Conservation (phyloP, 2,888 invertebrate genomes). For the Keiferia lycopersicella region DNA sequence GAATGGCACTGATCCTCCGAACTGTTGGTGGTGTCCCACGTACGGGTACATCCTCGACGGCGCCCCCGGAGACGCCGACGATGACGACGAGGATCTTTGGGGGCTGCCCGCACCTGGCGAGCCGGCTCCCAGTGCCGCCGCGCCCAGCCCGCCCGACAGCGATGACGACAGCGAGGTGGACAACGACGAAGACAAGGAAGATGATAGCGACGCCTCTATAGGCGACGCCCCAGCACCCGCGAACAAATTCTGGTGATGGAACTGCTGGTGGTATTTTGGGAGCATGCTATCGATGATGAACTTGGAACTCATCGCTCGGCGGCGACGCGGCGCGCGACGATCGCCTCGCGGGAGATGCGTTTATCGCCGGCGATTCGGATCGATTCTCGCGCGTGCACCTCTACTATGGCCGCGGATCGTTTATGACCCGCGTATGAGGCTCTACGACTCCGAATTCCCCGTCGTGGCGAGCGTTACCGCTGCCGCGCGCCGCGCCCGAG, state of each 20-base stretch:
- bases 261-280: constrained; percentile 93
- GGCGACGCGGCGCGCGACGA: constrained; percentile 80
- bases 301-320: constrained; percentile 96
- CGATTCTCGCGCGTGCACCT: constrained; percentile 82
- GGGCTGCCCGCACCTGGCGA: constrained; percentile 82
- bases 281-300: constrained; percentile 99
- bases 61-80: constrained; percentile 87
- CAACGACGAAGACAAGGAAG: constrained; percentile 81
- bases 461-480: constrained; percentile 82
- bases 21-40: constrained; percentile 91
- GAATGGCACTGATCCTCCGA: constrained; percentile 85
- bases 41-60: constrained; percentile 96
- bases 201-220: constrained; percentile 85
- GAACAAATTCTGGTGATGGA: constrained; percentile 84
- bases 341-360: constrained; percentile 80
- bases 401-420: constrained; percentile 88
- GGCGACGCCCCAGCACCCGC: constrained; percentile 86
- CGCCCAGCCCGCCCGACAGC: constrained; percentile 83
- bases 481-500: constrained; percentile 77
- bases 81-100: constrained; percentile 83
- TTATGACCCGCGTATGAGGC: constrained; percentile 93
- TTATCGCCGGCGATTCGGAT: constrained; percentile 81
- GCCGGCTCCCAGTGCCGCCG: constrained; percentile 83
- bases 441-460: constrained; percentile 92
- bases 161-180: constrained; percentile 80